Conservation (phyloP, 1,140 invertebrate genomes). For the Goniozus legneri region DNA sequence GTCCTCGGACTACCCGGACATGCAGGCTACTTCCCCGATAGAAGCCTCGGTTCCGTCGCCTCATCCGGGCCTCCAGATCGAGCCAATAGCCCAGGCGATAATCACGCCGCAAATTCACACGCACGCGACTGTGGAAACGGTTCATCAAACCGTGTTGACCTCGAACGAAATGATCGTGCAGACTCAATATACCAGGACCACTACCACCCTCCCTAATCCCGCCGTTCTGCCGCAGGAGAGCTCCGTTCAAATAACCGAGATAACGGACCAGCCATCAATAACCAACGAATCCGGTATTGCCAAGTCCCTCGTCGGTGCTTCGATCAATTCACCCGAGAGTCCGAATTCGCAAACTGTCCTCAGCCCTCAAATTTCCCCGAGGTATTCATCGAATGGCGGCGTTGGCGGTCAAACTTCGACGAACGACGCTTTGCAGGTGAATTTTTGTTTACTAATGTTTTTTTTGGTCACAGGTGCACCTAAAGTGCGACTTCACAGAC, state of each 20-base stretch:
- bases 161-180: conserved; percentile 49
- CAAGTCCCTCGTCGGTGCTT: conserved; percentile 16
- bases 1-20: conserved; percentile 39
- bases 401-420: conserved; percentile 19
- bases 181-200: conserved; percentile 48
- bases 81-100: conserved; percentile 45
- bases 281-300: conserved; percentile 23
- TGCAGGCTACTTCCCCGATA: conserved; percentile 42
- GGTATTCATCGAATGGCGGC: conserved; percentile 21
- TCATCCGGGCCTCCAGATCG: conserved; percentile 42
- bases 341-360: conserved; percentile 29
- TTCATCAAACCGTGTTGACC: conserved; percentile 51
- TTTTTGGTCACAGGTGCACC: too few relatives aligned
- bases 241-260: conserved; percentile 44
- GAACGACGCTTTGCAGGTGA: too few relatives aligned
- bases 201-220: conserved; percentile 44
- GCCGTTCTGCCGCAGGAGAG: conserved; percentile 45
- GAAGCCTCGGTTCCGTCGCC: conserved; percentile 46
- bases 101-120: conserved; percentile 47
- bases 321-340: conserved; percentile 27
- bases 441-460: too few relatives aligned
- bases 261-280: conserved; percentile 30
- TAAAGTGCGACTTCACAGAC: too few relatives aligned
- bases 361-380: conserved; percentile 30
- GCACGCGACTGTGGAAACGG: conserved; percentile 47